Percentiles rank a stretch among this genome's conserved stretches.
Evolutionary conservation across 2,888 invertebrate species (phyloP).

Genomic region (Cinara cedri): DNA sequence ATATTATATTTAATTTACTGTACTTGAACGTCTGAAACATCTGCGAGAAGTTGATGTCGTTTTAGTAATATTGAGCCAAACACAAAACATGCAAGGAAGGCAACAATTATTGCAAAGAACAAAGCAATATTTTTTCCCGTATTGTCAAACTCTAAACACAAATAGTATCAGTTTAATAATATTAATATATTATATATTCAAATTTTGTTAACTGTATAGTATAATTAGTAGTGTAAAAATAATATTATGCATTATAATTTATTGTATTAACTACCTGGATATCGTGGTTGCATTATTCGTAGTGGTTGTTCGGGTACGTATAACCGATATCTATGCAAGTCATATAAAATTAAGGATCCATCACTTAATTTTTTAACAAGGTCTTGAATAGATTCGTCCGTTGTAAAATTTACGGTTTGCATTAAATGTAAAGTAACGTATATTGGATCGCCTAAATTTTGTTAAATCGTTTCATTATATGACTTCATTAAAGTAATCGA

Average conservation of each 20-base stretch:
- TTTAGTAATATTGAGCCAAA: conserved; percentile 49
- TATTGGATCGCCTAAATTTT: conserved; percentile 28
- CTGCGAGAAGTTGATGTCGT: conserved; percentile 41
- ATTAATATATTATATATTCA: background rate
- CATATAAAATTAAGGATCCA: conserved; percentile 47
- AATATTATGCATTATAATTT: too few relatives aligned
- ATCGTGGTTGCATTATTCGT: conserved; percentile 38
- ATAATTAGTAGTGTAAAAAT: too few relatives aligned
- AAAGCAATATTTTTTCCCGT: conserved; percentile 44
- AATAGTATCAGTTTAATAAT: background rate
- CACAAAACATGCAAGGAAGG: conserved; percentile 46
- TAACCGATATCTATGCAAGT: conserved; percentile 45
- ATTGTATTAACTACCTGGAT: conserved; percentile 10
- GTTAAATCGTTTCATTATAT: too few relatives aligned
- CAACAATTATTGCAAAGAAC: conserved; percentile 46
- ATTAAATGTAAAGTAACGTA: conserved; percentile 45
- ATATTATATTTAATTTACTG: conserved; percentile 45
- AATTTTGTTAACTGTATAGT: background rate
- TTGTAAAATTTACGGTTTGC: conserved; percentile 35
- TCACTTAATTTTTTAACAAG: conserved; percentile 43
- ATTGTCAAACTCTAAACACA: conserved; percentile 13
- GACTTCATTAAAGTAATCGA: too few relatives aligned
- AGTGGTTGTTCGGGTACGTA: conserved; percentile 50
- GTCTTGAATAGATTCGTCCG: conserved; percentile 41
- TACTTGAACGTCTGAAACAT: conserved; percentile 42